phyloP scores from a whole-genome alignment of 2,113 vertebrate species.

The Periophthalmodon schlosseri region DNA sequence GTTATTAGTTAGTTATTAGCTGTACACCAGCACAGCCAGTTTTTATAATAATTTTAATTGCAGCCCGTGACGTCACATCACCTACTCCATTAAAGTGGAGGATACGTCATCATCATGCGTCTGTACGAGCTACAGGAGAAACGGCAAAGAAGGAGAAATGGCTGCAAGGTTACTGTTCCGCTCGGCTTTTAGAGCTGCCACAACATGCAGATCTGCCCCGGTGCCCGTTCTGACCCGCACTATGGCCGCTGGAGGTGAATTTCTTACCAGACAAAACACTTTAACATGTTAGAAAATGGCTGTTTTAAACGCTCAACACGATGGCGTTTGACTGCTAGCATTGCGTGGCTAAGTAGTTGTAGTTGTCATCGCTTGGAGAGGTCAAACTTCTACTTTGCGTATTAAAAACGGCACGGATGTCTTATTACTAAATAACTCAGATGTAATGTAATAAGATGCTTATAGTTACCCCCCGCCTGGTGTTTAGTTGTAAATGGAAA shows the following conservation, averaged over 20 bases:
- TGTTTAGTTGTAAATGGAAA: background rate
- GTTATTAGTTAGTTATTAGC: too few relatives aligned
- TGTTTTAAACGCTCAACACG: background rate
- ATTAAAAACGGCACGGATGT: background rate
- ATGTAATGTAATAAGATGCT: too few relatives aligned
- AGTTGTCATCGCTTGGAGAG: background rate
- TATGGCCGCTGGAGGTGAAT: constrained; percentile 75
- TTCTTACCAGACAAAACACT: background rate
- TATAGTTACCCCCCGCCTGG: background rate
- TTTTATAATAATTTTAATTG: too few relatives aligned
- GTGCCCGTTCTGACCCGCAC: constrained; percentile 37
- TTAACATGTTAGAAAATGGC: background rate
- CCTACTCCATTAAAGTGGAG: background rate
- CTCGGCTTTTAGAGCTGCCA: constrained; percentile 55
- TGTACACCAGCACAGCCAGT: too few relatives aligned
- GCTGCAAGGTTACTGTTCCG: constrained; percentile 78
- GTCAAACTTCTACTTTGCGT: background rate
- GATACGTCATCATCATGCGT: constrained; percentile 28
- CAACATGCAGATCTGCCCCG: constrained; percentile 34
- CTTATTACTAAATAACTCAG: background rate
- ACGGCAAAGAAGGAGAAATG: constrained; percentile 61
- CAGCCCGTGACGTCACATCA: too few relatives aligned
- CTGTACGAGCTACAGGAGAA: constrained; percentile 15
- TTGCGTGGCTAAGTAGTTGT: background rate
- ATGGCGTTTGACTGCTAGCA: constrained; percentile 2